A percentile compares a stretch with the other conserved stretches of the same genome.
These are phyloP conservation scores for Emydoidea blandingii DNA, from an alignment of 2,797 vertebrate genomes.

Conservation along the genomic window DNA sequence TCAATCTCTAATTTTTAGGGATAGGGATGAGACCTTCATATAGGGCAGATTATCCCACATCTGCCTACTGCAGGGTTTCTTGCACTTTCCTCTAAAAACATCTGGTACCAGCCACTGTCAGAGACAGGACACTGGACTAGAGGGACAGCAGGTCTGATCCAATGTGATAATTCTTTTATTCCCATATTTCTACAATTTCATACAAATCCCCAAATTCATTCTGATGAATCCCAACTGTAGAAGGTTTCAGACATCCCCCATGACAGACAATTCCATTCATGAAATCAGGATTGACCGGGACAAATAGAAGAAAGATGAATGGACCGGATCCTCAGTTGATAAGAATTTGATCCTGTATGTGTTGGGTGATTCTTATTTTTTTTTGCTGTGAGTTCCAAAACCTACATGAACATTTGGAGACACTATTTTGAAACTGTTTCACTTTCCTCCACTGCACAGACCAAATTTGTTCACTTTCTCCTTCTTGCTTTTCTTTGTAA, in stretches of 20 bases:
- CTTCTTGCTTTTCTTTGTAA: conserved; percentile 3
- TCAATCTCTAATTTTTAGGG: not conserved
- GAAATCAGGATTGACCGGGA: not conserved
- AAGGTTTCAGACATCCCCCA: not conserved
- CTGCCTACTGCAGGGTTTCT: not conserved
- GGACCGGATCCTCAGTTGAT: not conserved
- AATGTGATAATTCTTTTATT: not conserved
- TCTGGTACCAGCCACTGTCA: not conserved
- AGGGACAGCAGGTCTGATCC: not conserved
- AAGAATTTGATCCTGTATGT: not conserved
- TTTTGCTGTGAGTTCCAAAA: not conserved
- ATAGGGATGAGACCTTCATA: not conserved
- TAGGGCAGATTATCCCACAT: not conserved
- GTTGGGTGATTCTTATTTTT: too few relatives aligned
- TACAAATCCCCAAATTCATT: rapidly evolving
- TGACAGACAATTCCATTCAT: not conserved
- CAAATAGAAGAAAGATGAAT: not conserved
- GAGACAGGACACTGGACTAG: not conserved
- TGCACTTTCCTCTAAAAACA: not conserved
- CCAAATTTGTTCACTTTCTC: not conserved
- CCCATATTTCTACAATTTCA: not conserved
- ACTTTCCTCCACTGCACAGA: not conserved
- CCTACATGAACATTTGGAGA: not conserved
- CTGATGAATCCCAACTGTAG: not conserved
- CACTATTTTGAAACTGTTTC: conserved; percentile 1